Evolutionary conservation across 2,888 invertebrate genomes (phyloP), one percentile per base, ranked within the genome.

Genomic region (Oithona nana): DNA sequence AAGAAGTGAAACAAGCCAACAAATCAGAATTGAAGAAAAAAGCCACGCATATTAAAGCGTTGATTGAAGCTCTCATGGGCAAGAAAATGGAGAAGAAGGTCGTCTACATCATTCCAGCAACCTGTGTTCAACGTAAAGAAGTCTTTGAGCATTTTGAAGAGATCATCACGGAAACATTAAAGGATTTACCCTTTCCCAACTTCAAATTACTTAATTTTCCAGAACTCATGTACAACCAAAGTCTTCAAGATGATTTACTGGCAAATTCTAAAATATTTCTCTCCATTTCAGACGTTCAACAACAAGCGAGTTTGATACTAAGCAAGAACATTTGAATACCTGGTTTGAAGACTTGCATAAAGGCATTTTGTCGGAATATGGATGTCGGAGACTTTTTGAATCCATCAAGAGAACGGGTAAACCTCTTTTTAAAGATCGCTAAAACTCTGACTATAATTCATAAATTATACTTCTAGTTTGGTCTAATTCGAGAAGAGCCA

Each of bases 71-170:
- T 20, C 24, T 54, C 24, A 26, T 54, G 26, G 50, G 50, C 22
- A n/a, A 49, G 22, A 20, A 26, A 3, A 39, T 6, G 6, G 39
- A 16, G 8, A 54, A 54, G 26, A 16, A 20, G 3, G 54, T 54
- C 16, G 22, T 26, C 54, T 24, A 24, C 26, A 20, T 54, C 54
- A 20, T 54, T 24, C 54, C 54, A 54, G 24, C 54, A 3, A 20
- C 22, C 20, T 20, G 54, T 26, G 26, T 6, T 11, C 20, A 54
- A 16, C 54, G 54, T 2, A 54, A 24, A 24, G 54, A 54, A 26
- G 26, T 54, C 24, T 54, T 54, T 26, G 13, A 54, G 54, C 54
- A 54, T 24, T 54, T 20, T 20, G 54, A 54, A 26, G 54, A 54
- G 16, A 54, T 54, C 2, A 3, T 54, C 6, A 20, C 26, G 3